These are phyloP conservation scores for Exaiptasia diaphana DNA, from an alignment of 64 coral and sea anemone genomes.

Conservation along the genomic window DNA sequence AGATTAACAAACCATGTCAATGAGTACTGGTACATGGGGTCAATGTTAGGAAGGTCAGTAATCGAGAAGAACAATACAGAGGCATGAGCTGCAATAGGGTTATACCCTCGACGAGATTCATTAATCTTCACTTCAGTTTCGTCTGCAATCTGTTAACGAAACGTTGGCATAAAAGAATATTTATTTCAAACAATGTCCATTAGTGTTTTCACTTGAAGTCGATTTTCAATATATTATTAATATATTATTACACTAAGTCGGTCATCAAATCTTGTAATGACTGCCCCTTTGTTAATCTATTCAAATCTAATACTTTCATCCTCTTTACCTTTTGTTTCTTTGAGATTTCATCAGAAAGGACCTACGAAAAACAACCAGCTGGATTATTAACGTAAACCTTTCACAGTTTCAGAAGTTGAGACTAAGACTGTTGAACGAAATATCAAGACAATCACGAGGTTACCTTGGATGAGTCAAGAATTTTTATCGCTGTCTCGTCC, in stretches of 20 bases:
- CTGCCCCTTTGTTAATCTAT: no score
- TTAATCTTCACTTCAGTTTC: conserved; percentile 98
- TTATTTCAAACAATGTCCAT: no score
- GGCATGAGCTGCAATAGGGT: conserved; percentile 88
- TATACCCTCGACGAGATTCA: conserved; percentile 87
- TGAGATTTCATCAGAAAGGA: conserved; percentile 90
- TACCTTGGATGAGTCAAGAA: conserved; percentile 93
- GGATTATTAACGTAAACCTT: no score
- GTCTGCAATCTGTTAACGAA: conserved; percentile 65
- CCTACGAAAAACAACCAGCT: conserved; percentile 38
- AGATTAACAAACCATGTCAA: conserved; percentile 98
- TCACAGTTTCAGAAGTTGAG: neutral
- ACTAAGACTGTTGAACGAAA: neutral
- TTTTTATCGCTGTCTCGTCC: conserved; percentile 92
- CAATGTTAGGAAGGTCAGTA: conserved; percentile 95
- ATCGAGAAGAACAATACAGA: conserved; percentile 98
- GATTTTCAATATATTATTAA: no score
- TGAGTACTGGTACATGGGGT: conserved; percentile 99
- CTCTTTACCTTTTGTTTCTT: conserved; percentile 94
- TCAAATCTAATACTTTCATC: no score
- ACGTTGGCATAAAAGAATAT: neutral
- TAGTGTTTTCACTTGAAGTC: no score
- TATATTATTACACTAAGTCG: no score
- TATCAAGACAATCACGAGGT: neutral
- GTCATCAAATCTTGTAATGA: no score